Evolutionary conservation across 2,113 vertebrate genomes (phyloP), one percentile per base, ranked within the genome.

Genomic region (Elephas maximus): DNA sequence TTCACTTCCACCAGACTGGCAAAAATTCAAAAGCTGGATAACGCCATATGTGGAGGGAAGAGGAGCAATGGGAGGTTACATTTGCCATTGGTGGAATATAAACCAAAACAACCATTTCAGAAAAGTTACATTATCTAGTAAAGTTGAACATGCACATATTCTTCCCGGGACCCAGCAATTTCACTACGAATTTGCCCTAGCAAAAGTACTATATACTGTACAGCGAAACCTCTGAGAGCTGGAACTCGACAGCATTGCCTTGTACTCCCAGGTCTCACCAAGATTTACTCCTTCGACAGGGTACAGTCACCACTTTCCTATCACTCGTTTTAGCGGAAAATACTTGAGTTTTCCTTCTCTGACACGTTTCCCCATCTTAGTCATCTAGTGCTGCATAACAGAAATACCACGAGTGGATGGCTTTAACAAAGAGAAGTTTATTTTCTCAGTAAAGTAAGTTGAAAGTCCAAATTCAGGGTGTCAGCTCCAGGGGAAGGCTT

Each of bases 11-110:
- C 24, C 11, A 89, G 15, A 67, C 11, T 44, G 41, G 30, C 65
- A 96, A 92, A 93, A 81, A 33, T 80, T 76, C 9, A 48, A 76
- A 93, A 71, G 48, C 7, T 82, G 69, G 41, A 51, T 37, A 93
- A 48, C 10, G 48, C 14, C 45, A 37, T 4, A 77, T 33, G 2
- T 24, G 6, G 86, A 77, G 14, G 86, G 45, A 88, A 48, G 1
- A 63, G 33, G 37, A 85, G 30, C 57, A 82, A 37, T 51, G 4
- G 9, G 17, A 69, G 45, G 37, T 24, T 84, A 60, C 63, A 78
- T 41, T 79, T 30, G 84, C 48, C n/a, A 57, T 1, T 30, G 53
- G 48, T 77, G 26, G 23, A 84, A 8, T 30, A 80, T 73, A 77
- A 95, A 88, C 63, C 24, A 93, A 30, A 81, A 80, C 17, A 9